Percentiles rank a stretch among this genome's conserved stretches.
Conservation (phyloP, 1,140 invertebrate genomes). For the Idris sp. region DNA sequence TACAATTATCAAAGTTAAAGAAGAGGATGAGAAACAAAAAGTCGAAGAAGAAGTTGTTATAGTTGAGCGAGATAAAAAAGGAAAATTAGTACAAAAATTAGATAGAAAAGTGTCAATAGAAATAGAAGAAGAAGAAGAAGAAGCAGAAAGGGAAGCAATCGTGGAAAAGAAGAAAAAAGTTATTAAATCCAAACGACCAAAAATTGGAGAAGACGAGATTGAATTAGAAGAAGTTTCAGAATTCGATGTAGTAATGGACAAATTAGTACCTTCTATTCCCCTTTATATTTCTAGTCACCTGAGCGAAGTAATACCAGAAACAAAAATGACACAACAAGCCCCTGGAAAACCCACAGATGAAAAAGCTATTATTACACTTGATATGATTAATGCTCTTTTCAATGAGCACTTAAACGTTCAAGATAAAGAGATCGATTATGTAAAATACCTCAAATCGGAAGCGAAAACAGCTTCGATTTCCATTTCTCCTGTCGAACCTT, state of each 20-base stretch:
- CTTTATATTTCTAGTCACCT: slow-evolving; percentile 74
- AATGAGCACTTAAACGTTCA: slow-evolving; percentile 77
- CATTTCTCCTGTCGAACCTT: slow-evolving; percentile 80
- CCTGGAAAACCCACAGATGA: slow-evolving; percentile 73
- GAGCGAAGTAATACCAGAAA: slow-evolving; percentile 78
- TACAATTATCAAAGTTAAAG: slow-evolving; percentile 36
- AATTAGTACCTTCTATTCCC: slow-evolving; percentile 62
- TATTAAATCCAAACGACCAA: slow-evolving; percentile 67
- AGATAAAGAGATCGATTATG: slow-evolving; percentile 79
- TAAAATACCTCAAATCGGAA: slow-evolving; percentile 70
- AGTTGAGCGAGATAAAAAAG: slow-evolving; percentile 70
- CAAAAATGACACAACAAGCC: slow-evolving; percentile 78
- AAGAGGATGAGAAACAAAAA: slow-evolving; percentile 41
- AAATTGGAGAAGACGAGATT: slow-evolving; percentile 67
- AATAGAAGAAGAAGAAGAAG: slow-evolving; percentile 61
- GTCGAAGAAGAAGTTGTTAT: slow-evolving; percentile 72
- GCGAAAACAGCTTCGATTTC: slow-evolving; percentile 76
- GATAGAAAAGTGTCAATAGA: slow-evolving; percentile 67
- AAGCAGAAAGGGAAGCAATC: slow-evolving; percentile 59
- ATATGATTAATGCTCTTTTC: slow-evolving; percentile 78
- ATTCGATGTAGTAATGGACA: slow-evolving; percentile 67
- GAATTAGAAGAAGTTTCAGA: slow-evolving; percentile 76
- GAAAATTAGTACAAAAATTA: slow-evolving; percentile 70
- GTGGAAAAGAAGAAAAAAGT: slow-evolving; percentile 61
- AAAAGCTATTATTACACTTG: slow-evolving; percentile 79